These are phyloP conservation scores for Strigamia transsilvanica DNA, from an alignment of 2,888 invertebrate species.

Conservation along the genomic window DNA sequence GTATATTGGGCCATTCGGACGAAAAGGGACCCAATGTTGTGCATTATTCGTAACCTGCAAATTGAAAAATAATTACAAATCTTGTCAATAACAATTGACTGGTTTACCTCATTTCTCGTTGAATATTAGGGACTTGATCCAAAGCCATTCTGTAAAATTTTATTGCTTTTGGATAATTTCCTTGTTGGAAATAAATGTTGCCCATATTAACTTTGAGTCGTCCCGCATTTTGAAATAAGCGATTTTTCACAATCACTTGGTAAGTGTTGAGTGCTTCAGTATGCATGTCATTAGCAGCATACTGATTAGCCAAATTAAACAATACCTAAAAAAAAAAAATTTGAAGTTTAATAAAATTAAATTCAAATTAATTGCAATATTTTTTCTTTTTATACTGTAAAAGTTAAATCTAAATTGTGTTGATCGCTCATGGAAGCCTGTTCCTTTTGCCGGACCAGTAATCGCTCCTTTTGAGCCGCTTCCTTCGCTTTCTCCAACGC, in stretches of 20 bases:
- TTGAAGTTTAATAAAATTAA: background rate
- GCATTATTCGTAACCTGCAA: constrained; percentile 90
- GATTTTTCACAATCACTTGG: constrained; percentile 90
- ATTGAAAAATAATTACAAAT: background rate
- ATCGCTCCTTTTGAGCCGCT: constrained; percentile 90
- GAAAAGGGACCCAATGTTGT: constrained; percentile 94
- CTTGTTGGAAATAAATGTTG: constrained; percentile 95
- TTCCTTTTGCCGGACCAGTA: constrained; percentile 88
- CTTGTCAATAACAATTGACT: background rate
- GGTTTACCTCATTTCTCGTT: constrained; percentile 83
- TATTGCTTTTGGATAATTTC: constrained; percentile 88
- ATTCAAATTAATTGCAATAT: constrained; percentile 17
- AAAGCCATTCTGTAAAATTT: constrained; percentile 99
- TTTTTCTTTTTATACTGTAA: constrained; percentile 73
- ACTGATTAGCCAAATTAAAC: constrained; percentile 95
- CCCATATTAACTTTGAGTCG: constrained; percentile 97
- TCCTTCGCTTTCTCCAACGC: constrained; percentile 94
- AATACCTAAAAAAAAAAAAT: constrained; percentile 73
- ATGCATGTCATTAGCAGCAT: constrained; percentile 91
- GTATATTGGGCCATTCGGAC: constrained; percentile 96
- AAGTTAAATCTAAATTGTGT: constrained; percentile 94
- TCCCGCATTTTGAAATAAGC: constrained; percentile 91
- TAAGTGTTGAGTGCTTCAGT: constrained; percentile 96
- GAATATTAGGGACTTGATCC: constrained; percentile 90
- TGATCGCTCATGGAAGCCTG: constrained; percentile 88